phyloP scores from a whole-genome alignment of 2,888 invertebrate species.

The Drosophila multiciliata region DNA sequence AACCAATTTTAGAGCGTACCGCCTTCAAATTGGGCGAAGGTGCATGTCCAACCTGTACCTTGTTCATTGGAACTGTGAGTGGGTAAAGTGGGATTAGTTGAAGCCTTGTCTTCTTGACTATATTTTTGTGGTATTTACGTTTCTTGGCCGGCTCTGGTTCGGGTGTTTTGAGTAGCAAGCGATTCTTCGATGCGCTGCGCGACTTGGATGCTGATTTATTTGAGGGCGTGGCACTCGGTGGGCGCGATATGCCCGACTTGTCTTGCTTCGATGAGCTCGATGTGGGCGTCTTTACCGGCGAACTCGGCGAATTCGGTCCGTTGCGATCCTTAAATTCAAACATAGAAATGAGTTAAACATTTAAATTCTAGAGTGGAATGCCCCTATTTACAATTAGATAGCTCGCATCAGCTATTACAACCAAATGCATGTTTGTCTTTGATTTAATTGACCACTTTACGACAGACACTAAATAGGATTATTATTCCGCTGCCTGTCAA shows the following conservation, averaged over 20 bases:
- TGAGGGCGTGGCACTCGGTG: constrained; percentile 85
- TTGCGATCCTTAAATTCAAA: constrained; percentile 86
- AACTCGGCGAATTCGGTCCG: constrained; percentile 88
- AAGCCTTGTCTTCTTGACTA: no score
- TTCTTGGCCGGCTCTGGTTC: constrained; percentile 90
- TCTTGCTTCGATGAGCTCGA: constrained; percentile 84
- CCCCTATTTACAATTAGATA: constrained; percentile 68
- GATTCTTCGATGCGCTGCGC: constrained; percentile 84
- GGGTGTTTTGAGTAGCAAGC: constrained; percentile 88
- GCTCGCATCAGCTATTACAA: constrained; percentile 76
- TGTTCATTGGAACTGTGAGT: constrained; percentile 93
- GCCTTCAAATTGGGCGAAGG: constrained; percentile 96
- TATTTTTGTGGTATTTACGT: constrained; percentile 86
- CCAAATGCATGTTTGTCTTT: constrained; percentile 76
- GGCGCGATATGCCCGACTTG: constrained; percentile 83
- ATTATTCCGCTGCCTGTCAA: constrained; percentile 63
- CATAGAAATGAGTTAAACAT: not conserved
- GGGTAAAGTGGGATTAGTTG: constrained; percentile 64
- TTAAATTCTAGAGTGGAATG: not conserved
- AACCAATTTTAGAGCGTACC: constrained; percentile 96
- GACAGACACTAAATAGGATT: constrained; percentile 45
- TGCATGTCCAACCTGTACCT: constrained; percentile 95
- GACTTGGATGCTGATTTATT: constrained; percentile 84
- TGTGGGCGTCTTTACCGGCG: constrained; percentile 89
- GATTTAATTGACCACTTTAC: constrained; percentile 33